Evolutionary conservation across 2,797 vertebrate species (phyloP), one percentile per base, ranked within the genome.

Genomic region (Triplophysa bombifrons): DNA sequence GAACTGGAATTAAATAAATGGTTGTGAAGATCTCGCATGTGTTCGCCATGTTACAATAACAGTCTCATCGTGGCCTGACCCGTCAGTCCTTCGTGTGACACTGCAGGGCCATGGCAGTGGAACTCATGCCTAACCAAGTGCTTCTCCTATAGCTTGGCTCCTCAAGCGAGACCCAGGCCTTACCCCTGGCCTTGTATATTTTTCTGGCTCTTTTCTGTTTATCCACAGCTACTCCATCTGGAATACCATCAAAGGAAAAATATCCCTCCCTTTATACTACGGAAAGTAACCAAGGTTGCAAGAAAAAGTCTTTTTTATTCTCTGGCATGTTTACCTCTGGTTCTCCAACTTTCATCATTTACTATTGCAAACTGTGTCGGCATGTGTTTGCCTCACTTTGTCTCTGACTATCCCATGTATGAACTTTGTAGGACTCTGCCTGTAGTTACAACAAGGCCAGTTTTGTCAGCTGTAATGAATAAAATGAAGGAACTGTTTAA

Each of bases 11-110:
- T 95, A 96, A 96, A 97, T 94, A 94, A 96, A 92, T 93, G 91
- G 91, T 91, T 88, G 90, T 91, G 90, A 87, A 91, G 91, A 94
- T 92, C 85, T 89, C 91, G 93, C 97, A 98, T 97, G 93, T 98
- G 97, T 95, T 97, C 94, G 91, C 96, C 96, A 97, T 95, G 95
- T 97, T 97, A 96, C 81, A 94, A 96, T 94, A 98, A 97, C 94
- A 99, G 85, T 85, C 87, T 88, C 87, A 83, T 86, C 88, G 86
- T 89, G 81, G 86, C 75, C 34, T 73, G 38, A 72, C 78, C 80
- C 78, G 66, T 65, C 75, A 85, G 68, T 82, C 74, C 78, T 75
- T 72, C 27, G 67, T 79, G 83, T 80, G 83, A 74, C 85, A 84
- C 60, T 75, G 78, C 58, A 74, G 76, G 81, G 66, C 80, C 82